Evolutionary conservation across 2,888 invertebrate genomes (phyloP).

Genomic region (Drosophila subquinaria): DNA sequence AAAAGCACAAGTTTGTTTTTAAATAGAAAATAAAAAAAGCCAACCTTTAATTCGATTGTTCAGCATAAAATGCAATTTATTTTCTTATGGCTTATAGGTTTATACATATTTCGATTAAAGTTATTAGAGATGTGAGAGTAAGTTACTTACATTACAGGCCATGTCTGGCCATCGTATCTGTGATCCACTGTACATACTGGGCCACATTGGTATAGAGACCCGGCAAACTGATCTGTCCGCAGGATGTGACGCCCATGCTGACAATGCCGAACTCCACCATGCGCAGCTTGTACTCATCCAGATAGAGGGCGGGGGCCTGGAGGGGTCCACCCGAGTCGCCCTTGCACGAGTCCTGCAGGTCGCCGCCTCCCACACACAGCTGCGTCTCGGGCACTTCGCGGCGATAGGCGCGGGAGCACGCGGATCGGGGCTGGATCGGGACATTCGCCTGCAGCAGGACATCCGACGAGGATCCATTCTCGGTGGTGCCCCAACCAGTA

Average conservation of each 20-base stretch:
- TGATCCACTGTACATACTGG: slow-evolving; percentile 87
- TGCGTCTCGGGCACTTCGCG: slow-evolving; percentile 79
- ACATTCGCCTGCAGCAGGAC: slow-evolving; percentile 73
- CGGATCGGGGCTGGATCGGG: slow-evolving; percentile 56
- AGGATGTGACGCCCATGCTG: slow-evolving; percentile 87
- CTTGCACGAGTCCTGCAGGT: slow-evolving; percentile 77
- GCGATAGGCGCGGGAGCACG: slow-evolving; percentile 55
- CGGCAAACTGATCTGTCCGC: slow-evolving; percentile 86
- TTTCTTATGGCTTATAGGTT: neutral
- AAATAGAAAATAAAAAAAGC: neutral
- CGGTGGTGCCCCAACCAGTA: slow-evolving; percentile 79
- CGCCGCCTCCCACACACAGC: slow-evolving; percentile 86
- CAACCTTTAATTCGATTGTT: neutral
- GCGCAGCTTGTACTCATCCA: slow-evolving; percentile 58
- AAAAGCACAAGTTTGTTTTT: too few relatives aligned
- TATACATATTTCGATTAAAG: neutral
- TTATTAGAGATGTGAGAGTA: neutral
- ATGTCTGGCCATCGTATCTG: slow-evolving; percentile 65
- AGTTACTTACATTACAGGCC: slow-evolving; percentile 38
- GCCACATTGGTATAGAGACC: slow-evolving; percentile 87
- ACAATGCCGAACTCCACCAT: slow-evolving; percentile 87
- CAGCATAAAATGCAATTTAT: slow-evolving; percentile 2
- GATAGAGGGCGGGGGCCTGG: slow-evolving; percentile 61
- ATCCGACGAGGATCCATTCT: slow-evolving; percentile 73
- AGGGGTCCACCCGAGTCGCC: slow-evolving; percentile 82